Evolutionary conservation across 2,888 invertebrate species (phyloP), one percentile per base, ranked within the genome.

Genomic region (Ecdyonurus torrentis): DNA sequence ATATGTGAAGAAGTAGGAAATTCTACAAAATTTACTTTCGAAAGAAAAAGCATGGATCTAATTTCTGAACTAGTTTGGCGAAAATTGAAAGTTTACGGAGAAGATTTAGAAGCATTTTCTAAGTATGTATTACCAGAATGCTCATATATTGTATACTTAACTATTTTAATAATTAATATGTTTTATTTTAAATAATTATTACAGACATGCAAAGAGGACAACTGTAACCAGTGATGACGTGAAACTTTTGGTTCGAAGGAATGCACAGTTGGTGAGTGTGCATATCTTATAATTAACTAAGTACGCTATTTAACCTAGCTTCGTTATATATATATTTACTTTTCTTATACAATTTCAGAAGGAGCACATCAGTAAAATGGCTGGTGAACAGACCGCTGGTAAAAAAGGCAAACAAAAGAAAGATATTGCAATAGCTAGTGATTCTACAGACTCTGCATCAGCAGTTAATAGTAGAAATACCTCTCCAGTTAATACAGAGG

Each of bases 101-200:
- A 73, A 18, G 85, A 85, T 73, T 75, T 85, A 65, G 85, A 85
- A 73, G 78, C 79, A 50, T 85, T 85, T 76, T 79, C 83, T 19
- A 84, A 82, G 85, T 85, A 75, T 70, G 74, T 68, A 52, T 37
- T 52, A 23, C 10, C 61, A 23, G n/a, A n/a, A n/a, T n/a, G n/a
- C n/a, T n/a, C n/a, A n/a, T n/a, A n/a, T n/a, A n/a, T n/a, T n/a
- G n/a, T n/a, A n/a, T n/a, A n/a, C n/a, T 20, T 37, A 24, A 62
- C 23, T 20, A 37, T 20, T 10, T n/a, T 52, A 19, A 22, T 19
- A 52, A n/a, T 25, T 25, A 61, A 23, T 64, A 19, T 10, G 23
- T 63, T 64, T 19, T 61, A n/a, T n/a, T n/a, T n/a, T n/a, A n/a
- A n/a, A n/a, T n/a, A n/a, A n/a, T n/a, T n/a, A n/a, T n/a, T 74